These are phyloP conservation scores for Psylliodes chrysocephalus DNA, from an alignment of 2,888 invertebrate genomes.

Conservation along the genomic window DNA sequence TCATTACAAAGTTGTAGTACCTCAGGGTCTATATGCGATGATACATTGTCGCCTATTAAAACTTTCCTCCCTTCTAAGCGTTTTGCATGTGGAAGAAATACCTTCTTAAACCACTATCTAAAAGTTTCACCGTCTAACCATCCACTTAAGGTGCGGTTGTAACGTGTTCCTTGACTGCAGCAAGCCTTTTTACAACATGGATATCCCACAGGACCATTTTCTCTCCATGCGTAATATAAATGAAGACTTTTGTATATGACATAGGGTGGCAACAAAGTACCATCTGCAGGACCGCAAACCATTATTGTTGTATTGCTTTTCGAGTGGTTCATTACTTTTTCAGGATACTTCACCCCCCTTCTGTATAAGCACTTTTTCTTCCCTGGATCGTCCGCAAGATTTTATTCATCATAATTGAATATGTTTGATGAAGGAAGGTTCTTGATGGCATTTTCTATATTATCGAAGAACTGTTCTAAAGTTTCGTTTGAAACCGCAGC, in stretches of 20 bases:
- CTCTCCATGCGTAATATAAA: no score
- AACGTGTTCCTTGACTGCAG: conserved; percentile 47
- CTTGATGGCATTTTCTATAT: background rate
- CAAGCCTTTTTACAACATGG: conserved; percentile 42
- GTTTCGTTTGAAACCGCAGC: background rate
- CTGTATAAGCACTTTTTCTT: background rate
- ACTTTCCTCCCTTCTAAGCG: conserved; percentile 24
- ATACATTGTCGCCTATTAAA: conserved; percentile 29
- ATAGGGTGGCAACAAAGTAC: conserved; percentile 57
- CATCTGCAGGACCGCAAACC: conserved; percentile 55
- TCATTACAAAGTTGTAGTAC: conserved; percentile 48
- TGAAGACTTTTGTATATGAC: no score
- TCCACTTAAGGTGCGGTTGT: conserved; percentile 55
- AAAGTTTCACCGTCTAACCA: conserved; percentile 47
- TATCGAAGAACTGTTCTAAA: background rate
- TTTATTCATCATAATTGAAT: background rate
- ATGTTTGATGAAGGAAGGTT: background rate
- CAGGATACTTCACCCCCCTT: conserved; percentile 23
- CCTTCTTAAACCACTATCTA: conserved; percentile 45
- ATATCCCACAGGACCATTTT: conserved; percentile 54
- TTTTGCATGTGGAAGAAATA: conserved; percentile 23
- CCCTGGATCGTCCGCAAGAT: background rate
- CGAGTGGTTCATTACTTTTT: conserved; percentile 28
- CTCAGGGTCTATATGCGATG: conserved; percentile 27
- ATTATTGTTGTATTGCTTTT: conserved; percentile 55